Percentiles rank a stretch among this genome's conserved stretches.
Conservation (phyloP, 2,888 invertebrate species). For the Pantelozetes paolii region DNA sequence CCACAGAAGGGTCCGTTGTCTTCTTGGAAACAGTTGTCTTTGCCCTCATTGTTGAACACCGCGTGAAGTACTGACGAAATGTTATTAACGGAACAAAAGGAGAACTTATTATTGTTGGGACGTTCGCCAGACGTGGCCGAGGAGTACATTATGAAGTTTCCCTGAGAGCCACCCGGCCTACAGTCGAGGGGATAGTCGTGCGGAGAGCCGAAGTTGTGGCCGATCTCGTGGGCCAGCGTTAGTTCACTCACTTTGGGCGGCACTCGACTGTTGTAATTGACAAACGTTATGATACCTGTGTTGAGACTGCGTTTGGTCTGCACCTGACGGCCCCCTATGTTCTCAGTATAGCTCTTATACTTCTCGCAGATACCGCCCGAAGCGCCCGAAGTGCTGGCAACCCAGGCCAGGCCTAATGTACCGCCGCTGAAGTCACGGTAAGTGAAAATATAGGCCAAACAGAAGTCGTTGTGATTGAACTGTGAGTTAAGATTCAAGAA, state of each 20-base stretch:
- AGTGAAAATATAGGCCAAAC: conserved; percentile 98
- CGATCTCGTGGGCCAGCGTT: conserved; percentile 92
- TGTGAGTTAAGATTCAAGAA: conserved; percentile 96
- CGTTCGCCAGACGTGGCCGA: conserved; percentile 97
- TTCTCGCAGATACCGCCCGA: conserved; percentile 98
- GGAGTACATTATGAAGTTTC: conserved; percentile 99
- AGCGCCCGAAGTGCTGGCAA: conserved; percentile 93
- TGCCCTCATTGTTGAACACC: conserved; percentile 71
- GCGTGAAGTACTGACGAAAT: conserved; percentile 91
- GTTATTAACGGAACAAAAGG: conserved; percentile 86
- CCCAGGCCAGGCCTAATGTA: conserved; percentile 97
- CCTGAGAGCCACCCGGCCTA: conserved; percentile 81
- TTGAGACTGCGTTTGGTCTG: conserved; percentile 90
- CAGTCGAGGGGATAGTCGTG: conserved; percentile 86
- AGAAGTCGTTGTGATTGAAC: conserved; percentile 95
- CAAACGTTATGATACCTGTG: conserved; percentile 97
- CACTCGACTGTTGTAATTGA: conserved; percentile 94
- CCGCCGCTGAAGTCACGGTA: conserved; percentile 97
- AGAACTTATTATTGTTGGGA: conserved; percentile 96
- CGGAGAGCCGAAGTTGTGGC: conserved; percentile 98
- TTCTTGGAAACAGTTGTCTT: conserved; percentile 88
- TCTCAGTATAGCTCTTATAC: conserved; percentile 94
- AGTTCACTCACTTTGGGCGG: conserved; percentile 96
- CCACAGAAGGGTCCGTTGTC: conserved; percentile 95
- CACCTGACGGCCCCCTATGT: conserved; percentile 87